These are phyloP conservation scores for Drosophila kambysellisi DNA, from an alignment of 2,888 invertebrate genomes.

Conservation along the genomic window DNA sequence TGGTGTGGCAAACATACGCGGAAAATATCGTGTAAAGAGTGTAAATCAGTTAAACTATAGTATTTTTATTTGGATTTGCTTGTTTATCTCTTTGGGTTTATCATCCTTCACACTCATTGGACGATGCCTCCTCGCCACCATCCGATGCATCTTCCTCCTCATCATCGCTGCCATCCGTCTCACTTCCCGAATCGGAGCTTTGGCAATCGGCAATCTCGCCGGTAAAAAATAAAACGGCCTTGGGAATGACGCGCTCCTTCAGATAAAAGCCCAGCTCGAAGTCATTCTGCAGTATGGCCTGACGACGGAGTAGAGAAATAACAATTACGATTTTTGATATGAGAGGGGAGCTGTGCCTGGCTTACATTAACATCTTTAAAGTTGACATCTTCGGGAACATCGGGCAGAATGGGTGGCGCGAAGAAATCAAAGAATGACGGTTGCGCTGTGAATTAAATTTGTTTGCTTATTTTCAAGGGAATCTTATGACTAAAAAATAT, in stretches of 20 bases:
- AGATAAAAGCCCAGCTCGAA: slow-evolving; percentile 99
- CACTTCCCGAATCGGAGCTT: slow-evolving; percentile 73
- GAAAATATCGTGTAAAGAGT: neutral
- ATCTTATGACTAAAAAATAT: neutral
- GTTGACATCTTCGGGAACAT: slow-evolving; percentile 73
- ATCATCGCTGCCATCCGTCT: slow-evolving; percentile 66
- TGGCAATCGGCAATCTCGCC: slow-evolving; percentile 89
- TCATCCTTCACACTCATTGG: slow-evolving; percentile 36
- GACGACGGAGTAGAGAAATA: neutral
- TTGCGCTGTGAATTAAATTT: slow-evolving; percentile 25
- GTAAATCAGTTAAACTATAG: slow-evolving; percentile 4
- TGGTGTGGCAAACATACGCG: neutral
- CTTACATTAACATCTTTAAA: slow-evolving; percentile 79
- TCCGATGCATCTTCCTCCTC: slow-evolving; percentile 61
- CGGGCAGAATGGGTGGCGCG: slow-evolving; percentile 82
- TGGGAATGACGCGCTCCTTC: slow-evolving; percentile 96
- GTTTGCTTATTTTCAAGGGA: neutral
- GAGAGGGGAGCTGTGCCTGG: fast-evolving
- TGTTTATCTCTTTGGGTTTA: slow-evolving; percentile 13
- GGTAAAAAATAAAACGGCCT: slow-evolving; percentile 95
- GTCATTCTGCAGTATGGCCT: slow-evolving; percentile 88
- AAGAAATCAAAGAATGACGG: slow-evolving; percentile 91
- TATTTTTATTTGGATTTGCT: neutral
- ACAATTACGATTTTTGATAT: neutral
- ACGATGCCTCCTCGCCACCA: slow-evolving; percentile 55